Evolutionary conservation across 2,113 vertebrate genomes (phyloP).

Genomic region (Siphamia tubifer): DNA sequence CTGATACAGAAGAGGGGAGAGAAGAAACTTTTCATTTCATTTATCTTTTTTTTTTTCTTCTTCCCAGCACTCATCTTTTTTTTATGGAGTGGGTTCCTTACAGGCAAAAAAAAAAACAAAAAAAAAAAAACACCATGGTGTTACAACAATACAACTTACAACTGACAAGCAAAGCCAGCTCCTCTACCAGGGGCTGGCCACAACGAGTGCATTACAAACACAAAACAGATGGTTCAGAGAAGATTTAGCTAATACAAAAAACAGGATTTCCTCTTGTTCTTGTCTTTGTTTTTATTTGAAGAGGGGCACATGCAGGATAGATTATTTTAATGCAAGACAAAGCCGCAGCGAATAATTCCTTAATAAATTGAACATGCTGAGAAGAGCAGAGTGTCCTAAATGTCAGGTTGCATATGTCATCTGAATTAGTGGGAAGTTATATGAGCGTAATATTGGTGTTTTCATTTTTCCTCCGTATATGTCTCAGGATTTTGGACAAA

Average conservation of each 20-base stretch:
- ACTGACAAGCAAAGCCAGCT: conserved; percentile 22
- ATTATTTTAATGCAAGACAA: conserved; percentile 30
- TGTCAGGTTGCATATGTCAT: conserved; percentile 23
- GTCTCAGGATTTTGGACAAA: background rate
- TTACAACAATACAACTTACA: conserved; percentile 37
- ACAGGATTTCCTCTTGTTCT: conserved; percentile 37
- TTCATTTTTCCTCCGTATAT: conserved; percentile 14
- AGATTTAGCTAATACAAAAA: conserved; percentile 49
- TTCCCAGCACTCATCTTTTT: conserved; percentile 38
- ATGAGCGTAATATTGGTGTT: conserved; percentile 8
- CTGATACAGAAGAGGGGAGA: conserved; percentile 17
- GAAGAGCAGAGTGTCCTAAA: conserved; percentile 14
- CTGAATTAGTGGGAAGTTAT: conserved; percentile 5
- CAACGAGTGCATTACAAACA: conserved; percentile 4
- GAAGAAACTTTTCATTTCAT: conserved; percentile 54
- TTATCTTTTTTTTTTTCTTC: conserved; percentile 10
- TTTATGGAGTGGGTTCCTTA: conserved; percentile 45
- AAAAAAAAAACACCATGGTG: conserved; percentile 26
- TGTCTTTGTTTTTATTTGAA: conserved; percentile 3
- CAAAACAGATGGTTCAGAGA: conserved; percentile 50
- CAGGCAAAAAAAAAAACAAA: no score
- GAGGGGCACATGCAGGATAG: conserved; percentile 8
- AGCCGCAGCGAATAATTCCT: conserved; percentile 24
- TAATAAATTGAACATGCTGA: conserved; percentile 26
- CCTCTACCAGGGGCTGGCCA: conserved; percentile 18